These are phyloP conservation scores for Papilio elwesi DNA, from an alignment of 2,888 invertebrate genomes.

Conservation along the genomic window DNA sequence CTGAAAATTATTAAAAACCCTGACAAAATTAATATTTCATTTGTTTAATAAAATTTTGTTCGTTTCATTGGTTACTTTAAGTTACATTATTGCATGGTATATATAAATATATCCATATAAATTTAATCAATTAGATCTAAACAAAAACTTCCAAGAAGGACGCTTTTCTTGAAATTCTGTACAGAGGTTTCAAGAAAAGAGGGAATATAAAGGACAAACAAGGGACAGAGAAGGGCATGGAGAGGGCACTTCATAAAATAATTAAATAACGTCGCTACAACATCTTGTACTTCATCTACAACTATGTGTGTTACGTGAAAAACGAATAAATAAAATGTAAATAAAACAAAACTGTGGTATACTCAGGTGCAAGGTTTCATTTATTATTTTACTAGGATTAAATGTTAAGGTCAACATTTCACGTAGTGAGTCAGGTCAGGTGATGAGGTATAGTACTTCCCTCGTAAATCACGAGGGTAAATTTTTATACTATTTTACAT, in stretches of 20 bases:
- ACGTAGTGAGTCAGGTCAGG: too few species aligned
- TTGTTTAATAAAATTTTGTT: neutral
- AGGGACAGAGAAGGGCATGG: neutral
- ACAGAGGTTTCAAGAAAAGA: constrained; percentile 1
- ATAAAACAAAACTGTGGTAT: too few species aligned
- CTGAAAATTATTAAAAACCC: too few species aligned
- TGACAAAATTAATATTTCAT: too few species aligned
- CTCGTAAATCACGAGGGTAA: too few species aligned
- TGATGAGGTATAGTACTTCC: too few species aligned
- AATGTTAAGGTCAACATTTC: too few species aligned
- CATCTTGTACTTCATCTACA: neutral
- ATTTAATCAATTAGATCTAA: neutral
- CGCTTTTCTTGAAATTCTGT: neutral
- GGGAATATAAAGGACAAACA: neutral
- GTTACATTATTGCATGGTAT: neutral
- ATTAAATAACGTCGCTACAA: neutral
- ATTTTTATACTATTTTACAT: too few species aligned
- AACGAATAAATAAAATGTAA: too few species aligned
- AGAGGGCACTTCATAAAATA: neutral
- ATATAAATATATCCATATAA: too few species aligned
- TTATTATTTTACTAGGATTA: neutral
- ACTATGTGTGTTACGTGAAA: neutral
- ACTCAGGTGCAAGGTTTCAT: too few species aligned
- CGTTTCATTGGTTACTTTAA: neutral
- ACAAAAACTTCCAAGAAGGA: neutral